Conservation (phyloP, 2,113 vertebrate species). For the Apteryx mantelli region DNA sequence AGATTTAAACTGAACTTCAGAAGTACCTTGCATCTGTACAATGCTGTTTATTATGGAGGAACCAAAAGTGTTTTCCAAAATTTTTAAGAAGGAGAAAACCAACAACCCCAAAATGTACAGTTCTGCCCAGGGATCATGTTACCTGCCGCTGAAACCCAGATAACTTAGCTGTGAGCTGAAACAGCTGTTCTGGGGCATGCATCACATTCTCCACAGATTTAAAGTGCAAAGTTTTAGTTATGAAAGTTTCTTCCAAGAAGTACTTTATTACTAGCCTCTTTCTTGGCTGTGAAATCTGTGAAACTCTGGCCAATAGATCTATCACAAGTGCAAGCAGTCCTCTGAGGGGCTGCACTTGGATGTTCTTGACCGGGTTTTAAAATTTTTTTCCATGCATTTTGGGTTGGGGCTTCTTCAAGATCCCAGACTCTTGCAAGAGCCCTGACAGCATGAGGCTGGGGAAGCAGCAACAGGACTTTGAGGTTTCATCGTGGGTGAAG, state of each 20-base stretch:
- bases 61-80: background rate
- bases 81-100: background rate
- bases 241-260: slow-evolving; percentile 32
- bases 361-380: background rate
- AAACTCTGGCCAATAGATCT: rapidly evolving
- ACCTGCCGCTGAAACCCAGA: background rate
- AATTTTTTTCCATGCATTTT: rapidly evolving
- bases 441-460: background rate
- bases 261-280: slow-evolving; percentile 49
- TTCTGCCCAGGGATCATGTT: background rate
- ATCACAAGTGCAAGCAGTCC: background rate
- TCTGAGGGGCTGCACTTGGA: background rate
- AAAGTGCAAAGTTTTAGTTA: slow-evolving; percentile 56
- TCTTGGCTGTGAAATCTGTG: background rate
- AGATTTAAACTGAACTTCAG: background rate
- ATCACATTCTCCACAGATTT: slow-evolving; percentile 48
- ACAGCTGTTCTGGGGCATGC: background rate
- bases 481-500: background rate
- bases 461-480: rapidly evolving
- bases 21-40: background rate
- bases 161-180: background rate
- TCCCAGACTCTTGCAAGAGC: background rate
- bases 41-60: background rate
- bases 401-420: background rate
- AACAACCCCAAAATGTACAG: rapidly evolving